Base-by-base conservation (phyloP, 2,113 vertebrate genomes). In the Bolborhynchus lineola region DNA sequence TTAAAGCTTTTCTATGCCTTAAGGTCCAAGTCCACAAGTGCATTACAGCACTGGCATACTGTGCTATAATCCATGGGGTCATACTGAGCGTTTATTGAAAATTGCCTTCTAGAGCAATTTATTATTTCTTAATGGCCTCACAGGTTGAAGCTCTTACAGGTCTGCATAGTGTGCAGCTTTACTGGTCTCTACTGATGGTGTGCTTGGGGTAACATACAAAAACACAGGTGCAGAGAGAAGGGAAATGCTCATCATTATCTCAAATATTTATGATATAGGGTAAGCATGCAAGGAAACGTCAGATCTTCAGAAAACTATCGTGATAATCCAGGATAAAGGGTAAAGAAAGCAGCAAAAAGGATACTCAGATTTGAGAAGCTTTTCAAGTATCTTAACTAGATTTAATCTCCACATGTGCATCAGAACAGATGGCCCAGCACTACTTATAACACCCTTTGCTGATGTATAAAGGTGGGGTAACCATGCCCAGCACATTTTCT, bases 341-440 rank as follows among this genome's bases (percentile, higher is more conserved):
- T 3, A 77, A 14, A 75, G 19, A 72, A 16, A 72, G 9, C 33
- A 83, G 16, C 13, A 42, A 33, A 37, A 76, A 47, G 3, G 17
- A 65, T 35, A 53, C 21, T 62, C 4, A 10, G 4, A 74, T 28
- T 33, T 21, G 6, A 62, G 13, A 3, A 28, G 3, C 0, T 26
- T 50, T 50, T 50, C 16, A 0, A 68, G 3, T 64, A 55, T 31
- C 35, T 71, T 35, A 16, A n/a, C 13, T 59, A 16, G 7, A 37
- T 44, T 42, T 42, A 55, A 29, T 11, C 9, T n/a, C 12, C 11
- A 21, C 14, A 5, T 6, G 3, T 69, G 9, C 13, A 35, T 35
- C 21, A 53, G 47, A 82, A 23, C 24, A 69, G 33, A 31, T 7
- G 9, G 42, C 16, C 57, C 28, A 86, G 16, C 18, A 23, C 13